A percentile compares a stretch with the other conserved stretches of the same genome.
phyloP scores from a whole-genome alignment of 1,140 invertebrate species.

The Rhyzopertha dominica region DNA sequence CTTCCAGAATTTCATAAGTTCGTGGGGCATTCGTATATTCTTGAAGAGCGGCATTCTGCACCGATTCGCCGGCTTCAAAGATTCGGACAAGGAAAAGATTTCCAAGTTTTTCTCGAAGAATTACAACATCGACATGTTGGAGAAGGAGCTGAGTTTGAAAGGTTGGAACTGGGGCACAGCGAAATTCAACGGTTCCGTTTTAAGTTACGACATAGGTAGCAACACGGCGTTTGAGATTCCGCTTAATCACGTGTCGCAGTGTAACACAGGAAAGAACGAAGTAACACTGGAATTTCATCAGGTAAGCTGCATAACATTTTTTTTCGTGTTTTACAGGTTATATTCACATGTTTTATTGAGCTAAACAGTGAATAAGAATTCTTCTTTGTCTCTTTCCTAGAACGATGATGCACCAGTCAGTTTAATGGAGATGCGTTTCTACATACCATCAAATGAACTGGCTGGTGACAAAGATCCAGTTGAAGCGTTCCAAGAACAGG shows the following conservation, averaged over 20 bases:
- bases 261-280: slow-evolving; percentile 97
- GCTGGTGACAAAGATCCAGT: slow-evolving; percentile 85
- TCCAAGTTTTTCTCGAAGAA: slow-evolving; percentile 80
- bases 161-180: slow-evolving; percentile 99
- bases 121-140: slow-evolving; percentile 81
- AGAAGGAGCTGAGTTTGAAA: slow-evolving; percentile 90
- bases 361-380: slow-evolving; percentile 8
- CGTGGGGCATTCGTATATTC: slow-evolving; percentile 84
- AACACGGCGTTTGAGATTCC: slow-evolving; percentile 95
- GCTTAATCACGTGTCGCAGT: slow-evolving; percentile 91
- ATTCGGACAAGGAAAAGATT: slow-evolving; percentile 78
- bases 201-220: slow-evolving; percentile 89
- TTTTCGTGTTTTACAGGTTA: not conserved
- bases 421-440: slow-evolving; percentile 96
- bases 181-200: slow-evolving; percentile 85
- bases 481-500: slow-evolving; percentile 91
- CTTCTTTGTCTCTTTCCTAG: slow-evolving; percentile 45
- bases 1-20: slow-evolving; percentile 88
- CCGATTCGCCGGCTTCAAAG: slow-evolving; percentile 91
- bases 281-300: slow-evolving; percentile 98
- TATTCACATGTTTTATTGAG: slow-evolving; percentile 16
- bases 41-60: slow-evolving; percentile 87
- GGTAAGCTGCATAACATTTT: slow-evolving; percentile 47
- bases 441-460: slow-evolving; percentile 85
- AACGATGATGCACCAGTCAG: slow-evolving; percentile 98